phyloP scores from a whole-genome alignment of 2,797 vertebrate species.

The Cossypha dichroa region DNA sequence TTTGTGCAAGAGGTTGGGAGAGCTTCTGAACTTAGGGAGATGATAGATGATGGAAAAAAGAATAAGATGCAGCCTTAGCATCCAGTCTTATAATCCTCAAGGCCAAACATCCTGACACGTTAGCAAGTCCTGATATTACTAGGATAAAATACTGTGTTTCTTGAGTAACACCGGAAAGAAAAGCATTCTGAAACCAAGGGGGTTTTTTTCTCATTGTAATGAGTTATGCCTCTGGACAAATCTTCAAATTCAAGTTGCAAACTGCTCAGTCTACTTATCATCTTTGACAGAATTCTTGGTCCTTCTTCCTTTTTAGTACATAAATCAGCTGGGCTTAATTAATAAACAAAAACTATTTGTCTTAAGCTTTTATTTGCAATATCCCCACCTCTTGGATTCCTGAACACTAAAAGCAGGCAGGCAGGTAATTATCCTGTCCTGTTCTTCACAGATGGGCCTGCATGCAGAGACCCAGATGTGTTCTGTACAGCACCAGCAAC shows the following conservation, averaged over 20 bases:
- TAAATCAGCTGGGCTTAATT: neutral
- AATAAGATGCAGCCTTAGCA: neutral
- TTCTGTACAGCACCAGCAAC: rapidly evolving
- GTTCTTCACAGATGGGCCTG: neutral
- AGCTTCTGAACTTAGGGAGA: neutral
- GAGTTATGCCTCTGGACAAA: neutral
- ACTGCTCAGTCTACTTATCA: neutral
- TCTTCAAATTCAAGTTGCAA: neutral
- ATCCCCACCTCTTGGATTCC: neutral
- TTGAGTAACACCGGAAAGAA: neutral
- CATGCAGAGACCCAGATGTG: neutral
- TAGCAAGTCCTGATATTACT: neutral
- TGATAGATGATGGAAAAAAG: neutral
- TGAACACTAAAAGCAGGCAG: neutral
- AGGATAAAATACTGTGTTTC: neutral
- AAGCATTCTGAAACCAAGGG: neutral
- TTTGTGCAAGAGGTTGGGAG: neutral
- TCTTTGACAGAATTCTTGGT: neutral
- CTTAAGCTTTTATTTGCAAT: neutral
- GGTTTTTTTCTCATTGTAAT: neutral
- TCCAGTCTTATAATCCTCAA: neutral
- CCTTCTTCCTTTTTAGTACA: neutral
- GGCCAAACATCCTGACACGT: neutral
- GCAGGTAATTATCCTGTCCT: neutral
- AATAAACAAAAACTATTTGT: neutral